Percentiles rank a stretch among this genome's conserved stretches.
Conservation (phyloP, 2,113 vertebrate genomes). For the Platysteira castanea region DNA sequence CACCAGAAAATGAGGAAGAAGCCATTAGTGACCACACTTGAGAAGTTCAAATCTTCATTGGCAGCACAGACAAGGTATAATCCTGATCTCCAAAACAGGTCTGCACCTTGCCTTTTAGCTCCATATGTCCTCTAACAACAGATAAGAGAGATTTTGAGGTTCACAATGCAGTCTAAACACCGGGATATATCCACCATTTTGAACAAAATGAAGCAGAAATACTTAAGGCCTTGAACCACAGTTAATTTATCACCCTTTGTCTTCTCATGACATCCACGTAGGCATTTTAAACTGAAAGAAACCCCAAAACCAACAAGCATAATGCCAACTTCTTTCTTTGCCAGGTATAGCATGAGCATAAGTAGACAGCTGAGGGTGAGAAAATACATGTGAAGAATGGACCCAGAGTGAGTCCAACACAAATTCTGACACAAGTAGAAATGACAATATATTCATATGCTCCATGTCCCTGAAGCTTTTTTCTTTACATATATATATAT, state of each 20-base stretch:
- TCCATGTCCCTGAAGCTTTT: not conserved
- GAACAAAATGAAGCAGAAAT: not conserved
- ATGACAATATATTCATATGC: not conserved
- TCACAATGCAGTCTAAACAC: not conserved
- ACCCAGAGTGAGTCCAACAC: not conserved
- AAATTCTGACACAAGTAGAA: not conserved
- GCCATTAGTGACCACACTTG: not conserved
- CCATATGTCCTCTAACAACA: not conserved
- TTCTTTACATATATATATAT: not conserved
- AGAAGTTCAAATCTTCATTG: not conserved
- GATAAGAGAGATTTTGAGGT: not conserved
- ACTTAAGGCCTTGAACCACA: not conserved
- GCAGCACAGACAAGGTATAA: not conserved
- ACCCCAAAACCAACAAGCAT: fast-evolving
- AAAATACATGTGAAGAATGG: not conserved
- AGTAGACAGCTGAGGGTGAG: not conserved
- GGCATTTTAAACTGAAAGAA: not conserved
- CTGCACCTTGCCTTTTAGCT: not conserved
- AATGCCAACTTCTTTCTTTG: not conserved
- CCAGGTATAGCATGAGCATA: not conserved
- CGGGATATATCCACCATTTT: not conserved
- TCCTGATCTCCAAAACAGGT: not conserved
- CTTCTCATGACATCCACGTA: not conserved
- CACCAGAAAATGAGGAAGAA: not conserved
- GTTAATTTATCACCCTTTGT: not conserved